Evolutionary conservation across 2,888 invertebrate species (phyloP).

Genomic region (Drosophila ezoana): DNA sequence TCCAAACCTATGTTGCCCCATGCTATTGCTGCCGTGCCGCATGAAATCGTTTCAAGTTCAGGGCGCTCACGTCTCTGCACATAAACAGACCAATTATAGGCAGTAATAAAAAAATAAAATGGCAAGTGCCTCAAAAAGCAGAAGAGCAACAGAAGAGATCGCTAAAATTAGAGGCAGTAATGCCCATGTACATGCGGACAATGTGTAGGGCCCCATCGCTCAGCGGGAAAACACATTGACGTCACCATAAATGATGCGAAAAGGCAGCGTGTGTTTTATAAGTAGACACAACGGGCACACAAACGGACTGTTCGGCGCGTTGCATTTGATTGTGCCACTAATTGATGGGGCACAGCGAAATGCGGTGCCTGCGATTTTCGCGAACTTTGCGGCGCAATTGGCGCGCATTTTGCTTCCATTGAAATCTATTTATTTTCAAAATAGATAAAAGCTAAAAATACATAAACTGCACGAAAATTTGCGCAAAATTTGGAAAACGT

Average conservation of each 20-base stretch:
- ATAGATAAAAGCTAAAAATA: conserved; percentile 61
- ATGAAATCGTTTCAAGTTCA: conserved; percentile 70
- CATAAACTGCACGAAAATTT: conserved; percentile 36
- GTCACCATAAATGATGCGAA: conserved; percentile 64
- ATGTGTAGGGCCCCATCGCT: conserved; percentile 40
- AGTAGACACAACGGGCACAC: conserved; percentile 16
- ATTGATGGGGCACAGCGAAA: conserved; percentile 40
- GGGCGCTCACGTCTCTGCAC: conserved; percentile 31
- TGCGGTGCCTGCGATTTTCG: conserved; percentile 30
- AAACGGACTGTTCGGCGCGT: neutral
- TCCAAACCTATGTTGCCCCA: conserved; percentile 2
- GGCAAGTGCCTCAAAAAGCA: conserved; percentile 51
- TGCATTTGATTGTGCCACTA: conserved; percentile 31
- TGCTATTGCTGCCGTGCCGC: conserved; percentile 7
- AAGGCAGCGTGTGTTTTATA: conserved; percentile 30
- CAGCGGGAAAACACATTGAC: conserved; percentile 53
- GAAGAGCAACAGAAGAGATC: conserved; percentile 20
- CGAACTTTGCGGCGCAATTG: conserved; percentile 59
- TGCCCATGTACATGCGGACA: neutral
- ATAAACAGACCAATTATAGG: conserved; percentile 74
- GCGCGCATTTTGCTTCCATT: conserved; percentile 47
- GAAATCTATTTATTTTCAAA: conserved; percentile 59
- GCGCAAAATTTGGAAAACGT: conserved; percentile 51
- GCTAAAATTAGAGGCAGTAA: conserved; percentile 56
- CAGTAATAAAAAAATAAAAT: conserved; percentile 57